Evolutionary conservation across 92 coral and sea anemone species (phyloP).

Genomic region (Desmophyllum pertusum): DNA sequence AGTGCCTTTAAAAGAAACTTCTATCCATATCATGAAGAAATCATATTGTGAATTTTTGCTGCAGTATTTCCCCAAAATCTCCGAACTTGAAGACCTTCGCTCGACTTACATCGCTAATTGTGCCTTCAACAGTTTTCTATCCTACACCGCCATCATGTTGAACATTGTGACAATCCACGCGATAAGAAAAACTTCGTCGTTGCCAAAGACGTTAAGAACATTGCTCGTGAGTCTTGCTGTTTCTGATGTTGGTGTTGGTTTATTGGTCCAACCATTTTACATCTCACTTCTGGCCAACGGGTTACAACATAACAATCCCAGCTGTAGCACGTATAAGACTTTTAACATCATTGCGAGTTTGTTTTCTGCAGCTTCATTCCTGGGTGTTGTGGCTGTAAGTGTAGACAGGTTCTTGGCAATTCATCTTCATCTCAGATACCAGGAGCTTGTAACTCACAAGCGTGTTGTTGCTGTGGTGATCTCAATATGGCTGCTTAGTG

Average conservation of each 20-base stretch:
- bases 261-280: neutral
- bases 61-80: neutral
- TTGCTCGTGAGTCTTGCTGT: constrained; percentile 26
- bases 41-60: neutral
- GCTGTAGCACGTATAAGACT: neutral
- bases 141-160: constrained; percentile 3
- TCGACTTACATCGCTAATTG: neutral
- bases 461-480: constrained; percentile 3
- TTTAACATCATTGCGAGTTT: neutral
- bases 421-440: constrained; percentile 17
- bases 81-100: neutral
- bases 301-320: neutral
- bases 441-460: constrained; percentile 15
- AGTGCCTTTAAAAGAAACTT: too few species aligned
- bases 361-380: neutral
- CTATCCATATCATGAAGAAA: neutral
- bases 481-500: too few species aligned
- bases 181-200: constrained; percentile 3
- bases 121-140: neutral
- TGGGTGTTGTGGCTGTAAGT: neutral
- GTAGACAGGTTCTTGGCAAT: constrained; percentile 9
- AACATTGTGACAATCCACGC: constrained; percentile 20
- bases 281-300: neutral
- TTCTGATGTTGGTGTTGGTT: constrained; percentile 20
- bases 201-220: constrained; percentile 11